These are phyloP conservation scores for Nibea coibor DNA, from an alignment of 2,113 vertebrate genomes.

Conservation along the genomic window DNA sequence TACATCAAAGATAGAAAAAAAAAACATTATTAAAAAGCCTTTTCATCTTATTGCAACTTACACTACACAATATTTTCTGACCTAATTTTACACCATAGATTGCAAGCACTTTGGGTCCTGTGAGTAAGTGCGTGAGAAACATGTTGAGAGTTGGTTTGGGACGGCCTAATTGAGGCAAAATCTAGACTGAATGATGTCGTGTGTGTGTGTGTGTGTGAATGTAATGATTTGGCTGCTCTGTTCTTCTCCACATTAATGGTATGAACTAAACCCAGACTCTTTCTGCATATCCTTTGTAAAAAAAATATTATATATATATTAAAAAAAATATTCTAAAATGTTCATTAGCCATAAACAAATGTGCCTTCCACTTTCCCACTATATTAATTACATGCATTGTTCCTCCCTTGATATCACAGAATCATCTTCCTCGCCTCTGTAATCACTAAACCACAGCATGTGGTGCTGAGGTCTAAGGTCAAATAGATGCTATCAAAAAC, in stretches of 20 bases:
- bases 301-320: not conserved
- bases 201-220: constrained; percentile 10
- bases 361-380: not conserved
- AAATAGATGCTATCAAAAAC: constrained; percentile 51
- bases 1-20: constrained; percentile 58
- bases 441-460: constrained; percentile 4
- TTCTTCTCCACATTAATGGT: constrained; percentile 9
- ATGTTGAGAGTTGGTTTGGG: constrained; percentile 18
- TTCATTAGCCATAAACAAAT: constrained; percentile 12
- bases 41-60: constrained; percentile 68
- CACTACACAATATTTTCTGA: constrained; percentile 62
- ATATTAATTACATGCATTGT: not conserved
- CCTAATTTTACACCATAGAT: constrained; percentile 63
- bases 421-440: not conserved
- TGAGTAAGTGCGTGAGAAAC: constrained; percentile 27
- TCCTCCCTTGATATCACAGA: not conserved
- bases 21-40: constrained; percentile 49
- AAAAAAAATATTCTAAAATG: constrained; percentile 1
- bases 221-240: constrained; percentile 43
- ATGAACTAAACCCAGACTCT: constrained; percentile 21
- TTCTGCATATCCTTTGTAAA: constrained; percentile 9
- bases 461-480: constrained; percentile 37
- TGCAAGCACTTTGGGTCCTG: constrained; percentile 45
- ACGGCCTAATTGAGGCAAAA: constrained; percentile 43
- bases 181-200: constrained; percentile 17